Evolutionary conservation across 2,113 vertebrate species (phyloP).

Genomic region (Corapipo altera): DNA sequence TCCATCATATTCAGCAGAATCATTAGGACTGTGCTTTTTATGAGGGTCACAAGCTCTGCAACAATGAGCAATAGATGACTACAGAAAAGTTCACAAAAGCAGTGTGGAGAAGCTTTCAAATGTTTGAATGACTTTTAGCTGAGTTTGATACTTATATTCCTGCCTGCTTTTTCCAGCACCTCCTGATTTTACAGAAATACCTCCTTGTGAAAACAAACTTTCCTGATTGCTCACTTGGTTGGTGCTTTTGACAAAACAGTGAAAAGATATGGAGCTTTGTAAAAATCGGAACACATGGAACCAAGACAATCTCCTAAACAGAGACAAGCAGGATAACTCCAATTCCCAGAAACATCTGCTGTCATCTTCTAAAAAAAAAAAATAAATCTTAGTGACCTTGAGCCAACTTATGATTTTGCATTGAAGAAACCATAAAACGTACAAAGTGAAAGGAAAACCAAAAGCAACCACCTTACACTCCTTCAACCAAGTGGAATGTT

Average conservation of each 20-base stretch:
- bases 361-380: neutral
- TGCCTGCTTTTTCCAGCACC: neutral
- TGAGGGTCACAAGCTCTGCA: neutral
- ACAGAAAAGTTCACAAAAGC: neutral
- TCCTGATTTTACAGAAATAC: neutral
- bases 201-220: neutral
- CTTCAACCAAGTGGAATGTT: neutral
- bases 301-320: neutral
- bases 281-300: neutral
- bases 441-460: neutral
- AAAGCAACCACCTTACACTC: neutral
- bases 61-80: neutral
- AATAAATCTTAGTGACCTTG: neutral
- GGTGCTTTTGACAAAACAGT: neutral
- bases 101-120: neutral
- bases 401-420: neutral
- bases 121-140: neutral
- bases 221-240: neutral
- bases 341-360: neutral
- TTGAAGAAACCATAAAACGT: neutral
- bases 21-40: neutral
- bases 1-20: neutral
- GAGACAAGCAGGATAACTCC: neutral
- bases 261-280: neutral
- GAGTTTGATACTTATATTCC: neutral